phyloP scores from a whole-genome alignment of 2,113 vertebrate species.

The Phyllostomus discolor region DNA sequence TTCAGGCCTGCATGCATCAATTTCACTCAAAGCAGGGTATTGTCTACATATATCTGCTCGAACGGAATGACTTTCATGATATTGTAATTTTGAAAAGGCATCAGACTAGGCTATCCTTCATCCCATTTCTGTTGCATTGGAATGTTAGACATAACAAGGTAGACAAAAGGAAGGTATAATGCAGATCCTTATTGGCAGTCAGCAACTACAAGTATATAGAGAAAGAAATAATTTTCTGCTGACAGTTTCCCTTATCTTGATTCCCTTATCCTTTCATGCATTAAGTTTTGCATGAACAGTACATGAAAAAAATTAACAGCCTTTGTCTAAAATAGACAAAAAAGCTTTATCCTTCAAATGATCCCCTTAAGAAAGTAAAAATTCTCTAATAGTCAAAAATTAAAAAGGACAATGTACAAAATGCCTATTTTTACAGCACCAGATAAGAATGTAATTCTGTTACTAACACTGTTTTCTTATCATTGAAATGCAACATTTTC shows the following conservation, averaged over 20 bases:
- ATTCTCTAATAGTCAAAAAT: conserved; percentile 18
- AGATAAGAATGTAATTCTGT: conserved; percentile 9
- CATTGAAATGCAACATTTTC: background rate
- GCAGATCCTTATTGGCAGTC: conserved; percentile 47
- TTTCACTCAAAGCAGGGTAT: conserved; percentile 68
- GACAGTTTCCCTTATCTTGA: conserved; percentile 65
- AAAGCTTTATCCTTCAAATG: conserved; percentile 12
- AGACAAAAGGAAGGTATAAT: conserved; percentile 67
- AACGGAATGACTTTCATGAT: conserved; percentile 69
- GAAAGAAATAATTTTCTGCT: conserved; percentile 62
- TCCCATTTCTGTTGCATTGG: conserved; percentile 53
- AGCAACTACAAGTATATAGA: conserved; percentile 37
- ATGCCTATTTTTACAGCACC: background rate
- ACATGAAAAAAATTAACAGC: background rate
- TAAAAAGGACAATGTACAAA: background rate
- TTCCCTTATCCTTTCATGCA: conserved; percentile 53
- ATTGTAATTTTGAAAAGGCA: conserved; percentile 73
- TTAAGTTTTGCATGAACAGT: conserved; percentile 43
- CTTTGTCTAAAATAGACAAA: background rate
- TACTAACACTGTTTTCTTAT: background rate
- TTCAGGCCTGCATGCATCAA: conserved; percentile 51
- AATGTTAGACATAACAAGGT: conserved; percentile 49
- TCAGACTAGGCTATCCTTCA: conserved; percentile 64
- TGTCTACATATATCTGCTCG: conserved; percentile 64
- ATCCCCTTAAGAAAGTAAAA: rapidly evolving